Base-by-base conservation (phyloP, 2,888 invertebrate species). In the Drosophila aldrichi region DNA sequence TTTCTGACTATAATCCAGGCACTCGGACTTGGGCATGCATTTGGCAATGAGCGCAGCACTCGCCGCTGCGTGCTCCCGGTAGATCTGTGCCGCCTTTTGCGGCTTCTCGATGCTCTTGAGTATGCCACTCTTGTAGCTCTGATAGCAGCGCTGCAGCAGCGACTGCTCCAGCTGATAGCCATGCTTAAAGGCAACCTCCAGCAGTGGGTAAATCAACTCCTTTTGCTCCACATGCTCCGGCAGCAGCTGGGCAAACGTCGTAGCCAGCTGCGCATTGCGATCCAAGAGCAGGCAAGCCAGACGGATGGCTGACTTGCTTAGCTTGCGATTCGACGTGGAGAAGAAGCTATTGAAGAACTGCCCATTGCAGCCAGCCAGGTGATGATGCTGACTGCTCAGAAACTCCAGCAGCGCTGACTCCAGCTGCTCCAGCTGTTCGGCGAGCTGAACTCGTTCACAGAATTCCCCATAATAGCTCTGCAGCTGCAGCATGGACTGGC, bases 71-170 rank as follows among this genome's bases (percentile, higher is more conserved):
- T 95, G 94, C 62, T 94, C 94, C 48, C 94, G 92, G 76, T 96
- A 95, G 57, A 96, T 94, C 77, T 95, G 94, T 0, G 95, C 95
- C 5, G 95, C 95, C 92, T 96, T 96, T 71, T 95, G 95, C 0
- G 96, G 96, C 86, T 96, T 96, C 82, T 95, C 95, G 46, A 96
- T 92, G 70, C 95, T 93, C 91, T 95, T 95, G 56, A 93, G 91
- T 40, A 97, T 94, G 72, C 95, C 95, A 0, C 94, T 92, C 91
- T 95, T 95, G 76, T 95, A 95, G 81, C 94, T 94, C 49, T 94
- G 92, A 83, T 94, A 95, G 60, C 96, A 93, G 56, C 92, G 93
- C 25, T 90, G 85, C 5, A 96, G 89, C 32, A 95, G 92, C 29
- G 94, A 92, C 41, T 93, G 92, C 1, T 94, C 88, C 5, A 92